These are phyloP conservation scores for Pseudococcus viburni DNA, from an alignment of 2,888 invertebrate genomes.

Conservation along the genomic window DNA sequence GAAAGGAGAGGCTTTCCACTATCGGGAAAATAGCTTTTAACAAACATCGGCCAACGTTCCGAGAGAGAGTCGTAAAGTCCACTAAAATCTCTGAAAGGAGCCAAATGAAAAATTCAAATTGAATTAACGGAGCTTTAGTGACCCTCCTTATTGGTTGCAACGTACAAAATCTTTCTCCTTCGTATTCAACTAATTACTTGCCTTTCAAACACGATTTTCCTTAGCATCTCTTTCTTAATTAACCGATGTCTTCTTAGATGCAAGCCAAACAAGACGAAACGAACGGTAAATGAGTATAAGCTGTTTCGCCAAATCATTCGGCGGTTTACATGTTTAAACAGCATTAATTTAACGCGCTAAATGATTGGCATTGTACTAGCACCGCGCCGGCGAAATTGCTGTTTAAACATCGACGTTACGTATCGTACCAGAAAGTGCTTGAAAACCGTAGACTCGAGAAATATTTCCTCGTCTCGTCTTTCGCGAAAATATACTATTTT, in stretches of 20 bases:
- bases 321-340: constrained; percentile 46
- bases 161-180: constrained; percentile 48
- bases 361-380: constrained; percentile 21
- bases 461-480: not conserved
- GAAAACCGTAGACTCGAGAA: not conserved
- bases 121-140: constrained; percentile 62
- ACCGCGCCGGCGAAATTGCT: not conserved
- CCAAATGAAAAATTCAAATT: constrained; percentile 64
- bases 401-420: not conserved
- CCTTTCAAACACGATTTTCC: constrained; percentile 59
- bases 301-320: constrained; percentile 46
- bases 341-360: constrained; percentile 36
- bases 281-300: constrained; percentile 46
- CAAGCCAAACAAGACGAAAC: constrained; percentile 17
- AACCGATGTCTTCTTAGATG: constrained; percentile 48
- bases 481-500: not conserved
- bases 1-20: constrained; percentile 54
- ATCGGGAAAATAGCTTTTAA: constrained; percentile 54
- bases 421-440: not conserved
- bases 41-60: constrained; percentile 53
- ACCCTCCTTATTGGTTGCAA: constrained; percentile 56
- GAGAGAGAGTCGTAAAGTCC: constrained; percentile 59
- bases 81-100: constrained; percentile 60
- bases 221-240: constrained; percentile 62
- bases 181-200: constrained; percentile 60